Base-by-base conservation (phyloP, 2,888 invertebrate species). In the Lucinisca nassula region DNA sequence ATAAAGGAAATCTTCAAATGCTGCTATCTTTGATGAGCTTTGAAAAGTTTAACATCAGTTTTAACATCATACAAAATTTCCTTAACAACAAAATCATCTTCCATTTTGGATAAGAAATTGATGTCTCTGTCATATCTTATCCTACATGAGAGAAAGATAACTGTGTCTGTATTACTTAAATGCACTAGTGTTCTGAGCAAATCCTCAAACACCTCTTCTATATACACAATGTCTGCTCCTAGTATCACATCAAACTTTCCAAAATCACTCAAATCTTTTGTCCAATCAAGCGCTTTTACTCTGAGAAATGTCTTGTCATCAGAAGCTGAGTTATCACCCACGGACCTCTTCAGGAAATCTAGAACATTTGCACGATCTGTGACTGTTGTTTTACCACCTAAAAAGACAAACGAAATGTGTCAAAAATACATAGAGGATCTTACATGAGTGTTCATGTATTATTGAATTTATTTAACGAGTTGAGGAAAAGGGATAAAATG, bases 221-320 rank as follows among this genome's bases (percentile, higher is more conserved):
- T 95, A 85, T 96, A 96, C 32, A 96, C 94, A 27, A 96, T 94
- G 88, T 96, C 96, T 30, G 96, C 96, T 21, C 96, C 96, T 17
- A 96, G 81, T 38, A 96, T 93, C 24, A 96, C 78, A 81, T 96
- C 95, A 92, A 91, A 95, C 14, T 84, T 84, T 30, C 79, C 37
- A 78, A 85, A 92, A 12, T 78, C 80, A 6, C 90, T 80, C 12
- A 92, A 73, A 76, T 94, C 90, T 55, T 92, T 85, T 6, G 94
- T 94, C 96, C 96, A 96, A 80, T 95, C 95, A 10, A 96, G 89
- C 30, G 91, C 92, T 40, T 45, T 12, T 17, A 94, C 89, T 45
- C 72, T 85, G 27, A 93, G 92, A 1, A 61, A 32, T 3, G 77
- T 30, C 55, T 73, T 74, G 10, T 84, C 30, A 17, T 75, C 79